Base-by-base conservation (phyloP, 2,888 invertebrate species). In the Cristatella mucedo region DNA sequence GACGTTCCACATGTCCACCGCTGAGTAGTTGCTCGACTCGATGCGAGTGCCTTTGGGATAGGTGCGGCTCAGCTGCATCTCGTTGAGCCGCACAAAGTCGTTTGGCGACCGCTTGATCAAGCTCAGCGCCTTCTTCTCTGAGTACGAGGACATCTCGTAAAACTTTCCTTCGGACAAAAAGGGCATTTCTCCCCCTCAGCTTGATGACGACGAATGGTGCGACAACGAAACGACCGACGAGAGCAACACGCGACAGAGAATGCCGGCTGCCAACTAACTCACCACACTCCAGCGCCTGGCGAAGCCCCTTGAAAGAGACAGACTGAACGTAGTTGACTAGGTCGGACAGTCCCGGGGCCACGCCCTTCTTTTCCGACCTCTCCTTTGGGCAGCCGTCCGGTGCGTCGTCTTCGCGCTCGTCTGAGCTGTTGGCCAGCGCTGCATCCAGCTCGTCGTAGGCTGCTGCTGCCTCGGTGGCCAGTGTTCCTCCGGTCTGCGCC, bases 11-110 rank as follows among this genome's bases (percentile, higher is more conserved):
- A 68, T 68, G 2, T 67, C 66, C 13, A 67, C 55, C 3, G 74
- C 74, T 49, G 71, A 67, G 54, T 72, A 73, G 55, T 75, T 75
- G 44, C 72, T 71, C 15, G 74, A 74, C 49, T 70, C 70, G 20
- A 73, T 70, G 33, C 75, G 57, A 4, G 65, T 62, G 1, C 73
- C 74, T 29, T 66, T 66, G 2, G 73, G 73, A 53, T 73, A 73
- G 33, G 71, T 68, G 36, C 72, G 56, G 34, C 66, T 59, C 29
- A 72, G 52, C 46, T 68, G 67, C 16, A 57, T 51, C 26, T 59
- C 54, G 41, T 68, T 70, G 51, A 68, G 66, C 15, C 56, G 53
- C 29, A 69, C 59, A 41, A 71, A 67, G 1, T 59, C 59, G 6
- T 49, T 45, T 1, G 59, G 51, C 6, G 59, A 53, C 11, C 56